Evolutionary conservation across 2,113 vertebrate genomes (phyloP), one percentile per base, ranked within the genome.

Genomic region (Heterochromis multidens): DNA sequence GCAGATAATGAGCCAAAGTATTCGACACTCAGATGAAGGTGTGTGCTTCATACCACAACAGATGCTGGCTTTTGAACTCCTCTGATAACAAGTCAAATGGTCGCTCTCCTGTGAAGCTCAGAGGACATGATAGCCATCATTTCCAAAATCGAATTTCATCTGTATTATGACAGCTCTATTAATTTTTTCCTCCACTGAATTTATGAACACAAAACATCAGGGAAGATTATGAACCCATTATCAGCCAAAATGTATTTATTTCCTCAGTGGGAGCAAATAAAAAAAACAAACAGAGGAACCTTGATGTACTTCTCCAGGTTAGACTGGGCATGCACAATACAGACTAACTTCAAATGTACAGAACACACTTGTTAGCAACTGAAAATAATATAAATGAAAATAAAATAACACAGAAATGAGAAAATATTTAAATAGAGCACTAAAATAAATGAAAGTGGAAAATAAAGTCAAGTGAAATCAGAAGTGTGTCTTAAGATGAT

Each of bases 21-120:
- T 67, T 67, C 23, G 40, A 4, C 7, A 25, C n/a, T 65, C 35
- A 9, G 13, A 67, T 25, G 62, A 67, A 67, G 40, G 23, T 4
- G 7, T 40, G n/a, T 46, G 14, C 65, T 49, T 43, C 63, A 25
- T 43, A 17, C 4, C 23, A 70, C 16, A 25, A 49, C 1, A 49
- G 65, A 27, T 49, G 0, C 65, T 7, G 27, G 17, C 23, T 27
- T 0, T 29, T 9, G 8, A 21, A 54, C 7, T 54, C 46, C 14
- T 16, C 52, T 56, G 21, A 56, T 8, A 56, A 56, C 8, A n/a
- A 56, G 19, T n/a, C 6, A 17, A 56, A n/a, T 4, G 23, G 40
- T 70, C 23, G 0, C 65, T 70, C 65, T 70, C 23, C 13, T 43
- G 23, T 8, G 17, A 46, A 19, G 40, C 35, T 46, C 40, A 0